Evolutionary conservation across 2,113 vertebrate species (phyloP).

Genomic region (Anser cygnoides): DNA sequence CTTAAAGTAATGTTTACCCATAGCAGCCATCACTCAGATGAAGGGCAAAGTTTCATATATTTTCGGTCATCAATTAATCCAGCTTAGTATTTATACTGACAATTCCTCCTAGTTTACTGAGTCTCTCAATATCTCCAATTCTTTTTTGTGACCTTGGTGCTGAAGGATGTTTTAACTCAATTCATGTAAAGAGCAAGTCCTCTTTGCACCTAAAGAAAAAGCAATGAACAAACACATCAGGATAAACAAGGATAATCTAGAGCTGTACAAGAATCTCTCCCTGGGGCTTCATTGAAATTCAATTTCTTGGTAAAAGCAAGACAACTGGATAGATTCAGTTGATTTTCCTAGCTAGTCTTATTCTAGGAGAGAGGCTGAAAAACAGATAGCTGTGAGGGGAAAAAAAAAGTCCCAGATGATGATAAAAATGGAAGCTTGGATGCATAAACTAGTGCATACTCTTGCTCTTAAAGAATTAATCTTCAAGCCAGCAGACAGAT

Average conservation of each 20-base stretch:
- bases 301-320: not conserved
- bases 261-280: not conserved
- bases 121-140: not conserved
- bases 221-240: not conserved
- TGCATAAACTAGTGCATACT: not conserved
- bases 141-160: not conserved
- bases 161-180: not conserved
- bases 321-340: not conserved
- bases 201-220: not conserved
- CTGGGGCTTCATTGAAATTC: not conserved
- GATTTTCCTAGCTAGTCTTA: not conserved
- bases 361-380: not conserved
- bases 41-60: not conserved
- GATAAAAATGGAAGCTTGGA: not conserved
- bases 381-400: not conserved
- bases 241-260: not conserved
- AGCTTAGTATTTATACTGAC: not conserved
- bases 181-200: not conserved
- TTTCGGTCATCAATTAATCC: not conserved
- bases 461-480: not conserved
- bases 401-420: not conserved
- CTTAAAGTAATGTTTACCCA: not conserved
- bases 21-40: not conserved
- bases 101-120: not conserved
- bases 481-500: not conserved